These are phyloP conservation scores for Temnothorax curvispinosus DNA, from an alignment of 1,140 invertebrate genomes.

Conservation along the genomic window DNA sequence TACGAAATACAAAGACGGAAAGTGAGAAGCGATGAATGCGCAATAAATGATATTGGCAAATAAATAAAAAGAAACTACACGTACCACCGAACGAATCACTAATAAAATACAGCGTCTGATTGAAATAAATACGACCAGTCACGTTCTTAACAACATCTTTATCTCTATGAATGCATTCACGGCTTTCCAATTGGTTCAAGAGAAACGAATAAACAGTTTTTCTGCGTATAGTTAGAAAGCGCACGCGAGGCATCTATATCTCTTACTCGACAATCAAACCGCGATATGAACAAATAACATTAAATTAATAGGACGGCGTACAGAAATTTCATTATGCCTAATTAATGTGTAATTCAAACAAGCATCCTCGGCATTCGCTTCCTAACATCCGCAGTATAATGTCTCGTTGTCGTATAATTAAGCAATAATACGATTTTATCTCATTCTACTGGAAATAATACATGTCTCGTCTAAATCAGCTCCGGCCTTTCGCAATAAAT, in stretches of 20 bases:
- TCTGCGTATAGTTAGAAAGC: constrained; percentile 15
- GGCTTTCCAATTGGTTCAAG: constrained; percentile 35
- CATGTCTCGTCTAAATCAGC: constrained; percentile 12
- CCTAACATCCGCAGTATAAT: neutral
- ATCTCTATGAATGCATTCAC: constrained; percentile 12
- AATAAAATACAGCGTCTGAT: constrained; percentile 45
- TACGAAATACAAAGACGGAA: constrained; percentile 5
- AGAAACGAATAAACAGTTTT: constrained; percentile 23
- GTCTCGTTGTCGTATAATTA: constrained; percentile 12
- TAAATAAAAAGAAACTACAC: neutral
- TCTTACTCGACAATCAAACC: neutral
- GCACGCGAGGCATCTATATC: neutral
- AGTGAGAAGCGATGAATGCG: constrained; percentile 53
- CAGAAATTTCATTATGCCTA: constrained; percentile 22
- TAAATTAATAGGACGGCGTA: neutral
- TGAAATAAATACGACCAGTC: constrained; percentile 37
- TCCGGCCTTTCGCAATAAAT: constrained; percentile 44
- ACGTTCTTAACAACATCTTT: constrained; percentile 38
- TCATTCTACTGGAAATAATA: constrained; percentile 15
- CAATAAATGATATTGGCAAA: constrained; percentile 37
- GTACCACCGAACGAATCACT: constrained; percentile 30
- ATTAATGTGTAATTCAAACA: constrained; percentile 32
- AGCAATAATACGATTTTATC: constrained; percentile 46
- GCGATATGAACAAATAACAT: neutral
- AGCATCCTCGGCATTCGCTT: neutral